Base-by-base conservation (phyloP, 2,797 vertebrate species). In the Martes flavigula region DNA sequence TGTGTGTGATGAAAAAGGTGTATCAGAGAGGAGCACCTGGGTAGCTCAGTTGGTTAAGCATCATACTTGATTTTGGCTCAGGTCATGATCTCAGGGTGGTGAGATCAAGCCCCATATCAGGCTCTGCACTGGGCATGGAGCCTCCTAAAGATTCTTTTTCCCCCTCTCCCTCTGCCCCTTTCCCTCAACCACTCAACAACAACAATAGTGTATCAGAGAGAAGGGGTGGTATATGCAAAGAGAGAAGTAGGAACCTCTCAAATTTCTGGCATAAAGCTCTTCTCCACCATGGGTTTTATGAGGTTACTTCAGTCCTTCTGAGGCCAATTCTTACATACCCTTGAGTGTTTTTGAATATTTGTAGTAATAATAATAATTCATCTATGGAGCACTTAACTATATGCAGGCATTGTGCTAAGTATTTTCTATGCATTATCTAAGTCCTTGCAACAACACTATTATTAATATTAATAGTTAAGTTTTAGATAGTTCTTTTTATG, bases 401-500 rank as follows among this genome's bases (percentile, higher is more conserved):
- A 3, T 89, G 4, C 23, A 78, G 12, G 15, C 23, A 90, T 78
- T 97, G 13, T 79, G 68, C n/a, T 92, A 75, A 40, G 48, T 95
- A 20, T 77, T 90, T 84, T 94, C 82, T 72, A 51, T 32, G 56
- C 21, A 21, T 72, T 82, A 46, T 64, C 43, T 97, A 94, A 95
- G 43, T 78, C 46, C 35, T 93, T 94, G 6, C 38, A 68, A 64
- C 88, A 89, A 77, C 20, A 4, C 12, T 56, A 43, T 81, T 70
- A 68, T 38, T 85, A 86, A 43, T 35, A 84, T 54, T 84, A 84
- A 43, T 4, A 60, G 30, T 70, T 77, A 86, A 38, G 68, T 77
- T 87, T 88, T 82, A 94, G 40, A 43, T 48, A n/a, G 60, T 84
- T 27, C 30, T 40, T 89, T 43, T 73, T 73, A 90, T 92, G 11